Percentiles rank a stretch among this genome's conserved stretches.
Evolutionary conservation across 2,113 vertebrate species (phyloP).

Genomic region (Excalfactoria chinensis): DNA sequence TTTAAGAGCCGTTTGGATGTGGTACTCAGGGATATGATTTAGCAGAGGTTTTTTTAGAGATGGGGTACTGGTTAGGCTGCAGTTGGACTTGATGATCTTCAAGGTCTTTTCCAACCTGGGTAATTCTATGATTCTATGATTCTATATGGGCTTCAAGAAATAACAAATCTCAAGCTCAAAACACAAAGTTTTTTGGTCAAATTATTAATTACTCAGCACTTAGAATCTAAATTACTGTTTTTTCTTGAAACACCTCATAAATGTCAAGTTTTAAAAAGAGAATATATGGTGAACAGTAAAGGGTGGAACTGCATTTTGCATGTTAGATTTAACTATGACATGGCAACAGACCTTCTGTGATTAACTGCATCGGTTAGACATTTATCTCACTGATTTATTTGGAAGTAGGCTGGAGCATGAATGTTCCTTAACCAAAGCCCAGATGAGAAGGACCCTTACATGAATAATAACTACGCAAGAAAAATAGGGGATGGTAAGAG

Average conservation of each 20-base stretch:
- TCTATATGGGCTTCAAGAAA: neutral
- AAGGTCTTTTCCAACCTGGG: no score
- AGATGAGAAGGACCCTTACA: neutral
- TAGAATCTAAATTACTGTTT: neutral
- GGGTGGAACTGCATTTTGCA: neutral
- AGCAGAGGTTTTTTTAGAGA: no score
- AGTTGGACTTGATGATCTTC: no score
- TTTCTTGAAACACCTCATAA: neutral
- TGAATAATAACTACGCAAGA: neutral
- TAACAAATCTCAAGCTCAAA: neutral
- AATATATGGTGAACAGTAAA: neutral
- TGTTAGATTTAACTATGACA: neutral
- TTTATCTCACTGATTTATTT: neutral
- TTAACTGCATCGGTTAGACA: neutral
- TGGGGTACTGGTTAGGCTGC: no score
- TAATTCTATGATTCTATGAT: no score
- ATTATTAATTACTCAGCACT: neutral
- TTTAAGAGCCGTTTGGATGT: no score
- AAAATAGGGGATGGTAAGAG: neutral
- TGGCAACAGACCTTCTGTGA: constrained; percentile 20
- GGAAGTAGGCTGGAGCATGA: neutral
- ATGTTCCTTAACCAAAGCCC: neutral
- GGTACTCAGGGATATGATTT: no score
- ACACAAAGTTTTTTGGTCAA: neutral
- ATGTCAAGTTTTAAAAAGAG: neutral